Evolutionary conservation across 1,140 invertebrate species (phyloP).

Genomic region (Tetranychus cinnabarinus): DNA sequence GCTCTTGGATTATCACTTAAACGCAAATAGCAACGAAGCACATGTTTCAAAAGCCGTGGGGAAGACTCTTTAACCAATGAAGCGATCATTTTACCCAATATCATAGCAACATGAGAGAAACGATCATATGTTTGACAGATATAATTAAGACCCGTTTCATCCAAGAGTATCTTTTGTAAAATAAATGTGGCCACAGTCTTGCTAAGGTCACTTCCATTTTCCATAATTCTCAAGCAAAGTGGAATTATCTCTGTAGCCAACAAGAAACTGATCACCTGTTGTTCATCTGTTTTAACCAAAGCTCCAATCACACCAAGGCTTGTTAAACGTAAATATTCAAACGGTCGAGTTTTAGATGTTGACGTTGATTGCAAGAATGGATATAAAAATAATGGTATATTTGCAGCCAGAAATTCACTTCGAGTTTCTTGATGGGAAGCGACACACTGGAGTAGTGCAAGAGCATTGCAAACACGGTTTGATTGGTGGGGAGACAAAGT

Average conservation of each 20-base stretch:
- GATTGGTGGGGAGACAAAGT: slow-evolving; percentile 52
- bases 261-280: slow-evolving; percentile 96
- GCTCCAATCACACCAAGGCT: slow-evolving; percentile 97
- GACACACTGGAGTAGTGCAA: slow-evolving; percentile 93
- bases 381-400: slow-evolving; percentile 92
- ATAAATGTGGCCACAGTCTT: slow-evolving; percentile 96
- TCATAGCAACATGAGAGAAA: slow-evolving; percentile 96
- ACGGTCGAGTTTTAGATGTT: slow-evolving; percentile 85
- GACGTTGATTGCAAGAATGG: slow-evolving; percentile 80
- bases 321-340: slow-evolving; percentile 89
- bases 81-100: slow-evolving; percentile 88
- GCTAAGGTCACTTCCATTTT: slow-evolving; percentile 75
- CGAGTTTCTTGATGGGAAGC: slow-evolving; percentile 94
- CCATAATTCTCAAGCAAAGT: slow-evolving; percentile 92
- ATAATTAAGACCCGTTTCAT: slow-evolving; percentile 89
- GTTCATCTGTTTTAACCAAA: slow-evolving; percentile 95
- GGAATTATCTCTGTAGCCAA: slow-evolving; percentile 96
- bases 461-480: slow-evolving; percentile 90
- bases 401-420: slow-evolving; percentile 73
- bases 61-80: slow-evolving; percentile 89
- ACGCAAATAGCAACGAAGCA: slow-evolving; percentile 86
- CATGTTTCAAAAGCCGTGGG: slow-evolving; percentile 83
- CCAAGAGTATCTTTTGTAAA: slow-evolving; percentile 87
- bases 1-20: slow-evolving; percentile 90
- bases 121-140: slow-evolving; percentile 50